Conservation (phyloP, 2,888 invertebrate species). For the Argynnis bischoffii region DNA sequence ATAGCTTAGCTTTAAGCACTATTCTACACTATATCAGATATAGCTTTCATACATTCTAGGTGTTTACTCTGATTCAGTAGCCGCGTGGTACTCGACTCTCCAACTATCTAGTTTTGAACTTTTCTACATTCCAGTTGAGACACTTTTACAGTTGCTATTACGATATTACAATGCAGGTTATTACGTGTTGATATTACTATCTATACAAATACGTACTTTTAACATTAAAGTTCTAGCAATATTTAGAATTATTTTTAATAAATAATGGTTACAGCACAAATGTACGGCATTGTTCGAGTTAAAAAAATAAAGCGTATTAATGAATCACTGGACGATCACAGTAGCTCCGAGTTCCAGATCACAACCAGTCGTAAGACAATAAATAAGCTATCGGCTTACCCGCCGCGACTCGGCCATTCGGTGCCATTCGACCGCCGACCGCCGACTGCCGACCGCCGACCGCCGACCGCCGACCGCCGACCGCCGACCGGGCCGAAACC, state of each 20-base stretch:
- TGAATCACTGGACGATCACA: conserved; percentile 7
- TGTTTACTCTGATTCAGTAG: conserved; percentile 8
- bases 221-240: conserved; percentile 9
- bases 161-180: background rate
- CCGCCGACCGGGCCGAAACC: background rate
- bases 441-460: background rate
- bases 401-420: background rate
- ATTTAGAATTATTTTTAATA: conserved; percentile 23
- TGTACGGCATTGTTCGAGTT: conserved; percentile 4
- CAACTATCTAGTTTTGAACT: conserved; percentile 12
- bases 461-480: background rate
- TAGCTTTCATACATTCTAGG: conserved; percentile 22
- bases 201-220: conserved; percentile 1
- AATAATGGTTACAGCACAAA: conserved; percentile 28
- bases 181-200: conserved; percentile 14
- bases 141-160: conserved; percentile 18
- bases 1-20: conserved; percentile 13
- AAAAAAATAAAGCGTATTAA: conserved; percentile 9
- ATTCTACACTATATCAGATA: conserved; percentile 8
- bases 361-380: conserved; percentile 13
- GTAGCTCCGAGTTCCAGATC: background rate
- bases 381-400: background rate
- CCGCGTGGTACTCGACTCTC: background rate
- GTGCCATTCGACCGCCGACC: background rate
- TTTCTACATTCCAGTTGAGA: conserved; percentile 23